Conservation (phyloP, 2,113 vertebrate genomes). For the Psilopogon haemacephalus region DNA sequence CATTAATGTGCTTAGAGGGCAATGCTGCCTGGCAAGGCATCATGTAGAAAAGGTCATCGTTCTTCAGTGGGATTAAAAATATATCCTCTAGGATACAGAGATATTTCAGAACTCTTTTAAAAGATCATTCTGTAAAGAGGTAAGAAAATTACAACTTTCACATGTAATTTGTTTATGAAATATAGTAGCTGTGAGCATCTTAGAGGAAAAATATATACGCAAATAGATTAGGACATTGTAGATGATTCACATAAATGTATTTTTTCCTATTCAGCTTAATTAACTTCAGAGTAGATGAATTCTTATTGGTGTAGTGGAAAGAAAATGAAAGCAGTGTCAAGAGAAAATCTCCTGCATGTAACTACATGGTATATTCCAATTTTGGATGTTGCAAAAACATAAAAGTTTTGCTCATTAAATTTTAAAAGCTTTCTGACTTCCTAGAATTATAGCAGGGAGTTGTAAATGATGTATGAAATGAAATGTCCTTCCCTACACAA, state of each 20-base stretch:
- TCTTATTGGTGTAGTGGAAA: slow-evolving; percentile 39
- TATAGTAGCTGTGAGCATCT: neutral
- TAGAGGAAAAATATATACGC: slow-evolving; percentile 6
- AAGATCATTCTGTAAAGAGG: neutral
- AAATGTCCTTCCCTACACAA: slow-evolving; percentile 31
- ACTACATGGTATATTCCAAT: neutral
- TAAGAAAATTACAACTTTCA: slow-evolving; percentile 14
- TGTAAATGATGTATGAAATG: slow-evolving; percentile 61
- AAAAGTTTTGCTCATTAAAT: slow-evolving; percentile 53
- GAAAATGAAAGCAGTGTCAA: slow-evolving; percentile 33
- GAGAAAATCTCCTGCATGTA: neutral
- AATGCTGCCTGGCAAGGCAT: neutral
- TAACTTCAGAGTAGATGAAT: slow-evolving; percentile 48
- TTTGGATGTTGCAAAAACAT: slow-evolving; percentile 1
- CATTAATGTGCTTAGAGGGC: neutral
- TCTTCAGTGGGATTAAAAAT: neutral
- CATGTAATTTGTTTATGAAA: slow-evolving; percentile 38
- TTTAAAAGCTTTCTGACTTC: slow-evolving; percentile 58
- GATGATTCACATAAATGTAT: slow-evolving; percentile 45
- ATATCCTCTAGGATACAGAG: neutral
- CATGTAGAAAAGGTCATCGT: neutral
- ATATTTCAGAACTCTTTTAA: slow-evolving; percentile 34
- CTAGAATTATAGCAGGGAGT: slow-evolving; percentile 28
- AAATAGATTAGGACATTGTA: slow-evolving; percentile 4
- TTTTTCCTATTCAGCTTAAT: slow-evolving; percentile 51